A percentile compares a stretch with the other conserved stretches of the same genome.
phyloP scores from a whole-genome alignment of 2,888 invertebrate genomes.

The Eristalinus sepulchralis region DNA sequence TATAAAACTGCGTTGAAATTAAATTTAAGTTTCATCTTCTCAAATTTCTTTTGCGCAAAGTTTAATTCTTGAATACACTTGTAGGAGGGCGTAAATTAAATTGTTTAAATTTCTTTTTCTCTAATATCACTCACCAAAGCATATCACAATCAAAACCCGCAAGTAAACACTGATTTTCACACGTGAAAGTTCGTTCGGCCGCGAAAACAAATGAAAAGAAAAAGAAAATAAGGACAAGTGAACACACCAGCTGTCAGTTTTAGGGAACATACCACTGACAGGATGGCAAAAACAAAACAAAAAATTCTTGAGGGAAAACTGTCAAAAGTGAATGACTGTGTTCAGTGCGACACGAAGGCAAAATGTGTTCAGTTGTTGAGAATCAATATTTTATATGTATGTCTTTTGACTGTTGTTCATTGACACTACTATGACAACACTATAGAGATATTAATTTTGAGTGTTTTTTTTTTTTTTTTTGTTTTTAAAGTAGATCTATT shows the following conservation, averaged over 20 bases:
- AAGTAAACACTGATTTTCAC: constrained; percentile 1
- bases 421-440: too few species aligned
- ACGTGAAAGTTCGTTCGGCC: constrained; percentile 2
- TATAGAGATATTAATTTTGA: too few species aligned
- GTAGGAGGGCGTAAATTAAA: not conserved
- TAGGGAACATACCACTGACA: not conserved
- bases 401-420: too few species aligned
- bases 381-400: too few species aligned
- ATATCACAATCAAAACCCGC: not conserved
- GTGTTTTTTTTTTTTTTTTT: too few species aligned
- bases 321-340: constrained; percentile 16
- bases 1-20: too few species aligned
- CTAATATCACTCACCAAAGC: constrained; percentile 32
- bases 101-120: not conserved
- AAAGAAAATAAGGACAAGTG: constrained; percentile 1
- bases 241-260: constrained; percentile 14
- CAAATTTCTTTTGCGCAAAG: too few species aligned
- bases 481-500: too few species aligned
- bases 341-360: constrained; percentile 1
- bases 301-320: not conserved
- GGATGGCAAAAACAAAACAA: not conserved
- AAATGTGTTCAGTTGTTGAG: not conserved
- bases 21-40: too few species aligned
- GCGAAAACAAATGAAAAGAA: constrained; percentile 26
- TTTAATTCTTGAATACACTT: too few species aligned